Conservation (phyloP, 2,888 invertebrate genomes). For the Agrotis puta region DNA sequence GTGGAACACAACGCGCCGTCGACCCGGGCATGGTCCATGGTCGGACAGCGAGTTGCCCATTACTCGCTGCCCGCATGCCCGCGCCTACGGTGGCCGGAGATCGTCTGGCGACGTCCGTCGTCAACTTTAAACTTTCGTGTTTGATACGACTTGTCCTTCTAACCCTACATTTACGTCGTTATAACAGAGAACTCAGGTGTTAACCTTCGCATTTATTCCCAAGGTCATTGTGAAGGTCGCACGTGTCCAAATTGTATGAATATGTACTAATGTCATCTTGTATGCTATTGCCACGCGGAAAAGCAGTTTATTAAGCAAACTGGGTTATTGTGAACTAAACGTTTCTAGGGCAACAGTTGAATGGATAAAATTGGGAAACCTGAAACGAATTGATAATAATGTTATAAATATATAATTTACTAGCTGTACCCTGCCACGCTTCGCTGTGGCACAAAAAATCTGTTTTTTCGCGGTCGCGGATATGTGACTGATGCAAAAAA, state of each 20-base stretch:
- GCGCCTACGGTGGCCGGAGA: too few relatives aligned
- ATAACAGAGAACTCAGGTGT: conserved; percentile 42
- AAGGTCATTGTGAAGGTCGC: conserved; percentile 45
- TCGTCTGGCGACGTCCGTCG: too few relatives aligned
- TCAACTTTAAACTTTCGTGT: background rate
- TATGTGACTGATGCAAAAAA: too few relatives aligned
- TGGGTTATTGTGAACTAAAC: background rate
- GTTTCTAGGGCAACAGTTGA: conserved; percentile 1
- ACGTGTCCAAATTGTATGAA: conserved; percentile 19
- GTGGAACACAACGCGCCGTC: too few relatives aligned
- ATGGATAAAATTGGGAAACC: background rate
- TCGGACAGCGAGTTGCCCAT: too few relatives aligned
- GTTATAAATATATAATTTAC: too few relatives aligned
- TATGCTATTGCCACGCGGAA: conserved; percentile 11
- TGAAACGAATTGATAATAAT: background rate
- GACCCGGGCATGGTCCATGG: too few relatives aligned
- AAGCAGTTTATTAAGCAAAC: background rate
- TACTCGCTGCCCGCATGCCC: too few relatives aligned
- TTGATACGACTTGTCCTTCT: conserved; percentile 3
- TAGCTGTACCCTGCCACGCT: too few relatives aligned
- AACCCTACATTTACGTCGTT: background rate
- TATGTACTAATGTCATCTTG: conserved; percentile 26
- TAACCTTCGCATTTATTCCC: conserved; percentile 46
- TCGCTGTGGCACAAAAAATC: too few relatives aligned
- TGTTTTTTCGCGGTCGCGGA: too few relatives aligned